Percentiles rank a stretch among this genome's conserved stretches.
phyloP scores from a whole-genome alignment of 2,797 vertebrate genomes.

The Caiman crocodilus region DNA sequence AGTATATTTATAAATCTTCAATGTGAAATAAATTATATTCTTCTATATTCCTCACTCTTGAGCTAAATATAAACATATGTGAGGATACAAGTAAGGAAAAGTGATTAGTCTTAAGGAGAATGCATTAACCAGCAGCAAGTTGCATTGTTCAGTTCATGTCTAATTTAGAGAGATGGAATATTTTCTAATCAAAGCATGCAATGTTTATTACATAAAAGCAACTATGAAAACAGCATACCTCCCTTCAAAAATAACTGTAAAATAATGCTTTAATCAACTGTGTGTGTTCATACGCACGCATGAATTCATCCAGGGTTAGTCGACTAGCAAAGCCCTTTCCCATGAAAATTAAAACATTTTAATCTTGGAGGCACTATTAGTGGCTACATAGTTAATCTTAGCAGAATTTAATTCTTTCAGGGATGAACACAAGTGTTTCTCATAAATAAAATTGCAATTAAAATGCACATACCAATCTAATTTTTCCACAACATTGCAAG shows the following conservation, averaged over 20 bases:
- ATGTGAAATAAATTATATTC: neutral
- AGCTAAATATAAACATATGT: slow-evolving; percentile 19
- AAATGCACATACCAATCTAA: slow-evolving; percentile 2
- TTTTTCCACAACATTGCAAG: slow-evolving; percentile 8
- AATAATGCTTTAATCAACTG: neutral
- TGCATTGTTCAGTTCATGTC: neutral
- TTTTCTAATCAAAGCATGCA: neutral
- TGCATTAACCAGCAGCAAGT: neutral
- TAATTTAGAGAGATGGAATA: neutral
- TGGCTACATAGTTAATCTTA: neutral
- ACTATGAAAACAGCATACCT: neutral
- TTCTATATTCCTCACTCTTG: neutral
- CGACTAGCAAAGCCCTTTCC: neutral
- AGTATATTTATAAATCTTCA: neutral
- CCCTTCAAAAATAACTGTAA: neutral
- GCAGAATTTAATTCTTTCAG: neutral
- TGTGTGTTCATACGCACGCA: neutral
- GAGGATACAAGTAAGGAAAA: neutral
- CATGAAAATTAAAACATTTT: neutral
- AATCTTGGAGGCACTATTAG: neutral
- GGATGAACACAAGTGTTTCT: slow-evolving; percentile 49
- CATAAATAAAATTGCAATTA: slow-evolving; percentile 41
- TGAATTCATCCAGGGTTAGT: neutral
- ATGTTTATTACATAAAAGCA: neutral
- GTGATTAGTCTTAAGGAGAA: slow-evolving; percentile 6